Evolutionary conservation across 2,797 vertebrate species (phyloP), one percentile per base, ranked within the genome.

Genomic region (Poeciliopsis paucimaculata): DNA sequence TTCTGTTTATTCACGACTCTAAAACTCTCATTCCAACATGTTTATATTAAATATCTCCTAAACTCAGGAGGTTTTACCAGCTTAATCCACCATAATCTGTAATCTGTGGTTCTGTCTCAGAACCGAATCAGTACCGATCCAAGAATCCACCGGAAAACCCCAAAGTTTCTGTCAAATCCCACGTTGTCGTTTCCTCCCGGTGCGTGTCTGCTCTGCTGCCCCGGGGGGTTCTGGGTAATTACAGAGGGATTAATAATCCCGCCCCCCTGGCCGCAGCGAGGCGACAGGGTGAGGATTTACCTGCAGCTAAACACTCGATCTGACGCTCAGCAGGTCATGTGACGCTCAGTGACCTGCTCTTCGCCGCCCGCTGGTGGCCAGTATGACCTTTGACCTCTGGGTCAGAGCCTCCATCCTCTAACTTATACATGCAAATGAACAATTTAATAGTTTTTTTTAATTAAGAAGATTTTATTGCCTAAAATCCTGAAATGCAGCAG

Each of bases 181-280:
- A 31, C 70, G 26, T 15, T 16, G 64, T 51, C 31, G 46, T 70
- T 71, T 64, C 51, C 41, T 46, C 39, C 41, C 31, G 78, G 51
- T n/a, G 36, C 6, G 12, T 16, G 23, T 71, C 66, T 49, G 23
- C 31, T 31, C 43, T 60, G 47, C 55, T 79, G 11, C 77, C 72
- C 60, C 79, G 49, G 23, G 2, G 77, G 43, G 75, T 72, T 41
- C 28, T 31, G 80, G 81, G 82, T 89, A 79, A 87, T 87, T 86
- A 84, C 81, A 81, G 72, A 39, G 75, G 82, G 86, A 87, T 88
- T 89, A 89, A 81, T 79, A 82, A 75, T 28, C 60, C 62, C 68
- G 41, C n/a, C 2, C 46, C 3, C 43, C 77, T 45, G 10, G 41
- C 9, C 6, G 9, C 9, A 43, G 41, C 41, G 41, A 43, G 41